phyloP scores from a whole-genome alignment of 2,113 vertebrate genomes.

The Struthidea cinerea region DNA sequence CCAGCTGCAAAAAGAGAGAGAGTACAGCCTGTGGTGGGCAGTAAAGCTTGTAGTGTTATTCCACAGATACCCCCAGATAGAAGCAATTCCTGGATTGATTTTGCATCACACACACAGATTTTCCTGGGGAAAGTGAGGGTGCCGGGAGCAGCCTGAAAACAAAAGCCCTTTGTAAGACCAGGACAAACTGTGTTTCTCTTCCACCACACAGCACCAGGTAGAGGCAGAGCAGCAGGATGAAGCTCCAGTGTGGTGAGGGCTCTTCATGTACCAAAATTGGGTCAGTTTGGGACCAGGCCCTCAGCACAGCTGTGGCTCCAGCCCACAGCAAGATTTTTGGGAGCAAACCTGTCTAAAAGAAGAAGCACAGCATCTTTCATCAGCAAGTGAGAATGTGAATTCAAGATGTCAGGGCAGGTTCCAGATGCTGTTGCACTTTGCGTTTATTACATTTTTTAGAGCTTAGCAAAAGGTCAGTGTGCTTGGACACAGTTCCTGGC shows the following conservation, averaged over 20 bases:
- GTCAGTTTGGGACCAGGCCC: background rate
- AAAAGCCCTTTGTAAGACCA: background rate
- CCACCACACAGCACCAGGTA: background rate
- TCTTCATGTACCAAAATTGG: fast-evolving
- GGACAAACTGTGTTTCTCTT: background rate
- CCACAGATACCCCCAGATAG: background rate
- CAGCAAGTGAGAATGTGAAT: conserved; percentile 39
- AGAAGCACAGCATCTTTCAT: background rate
- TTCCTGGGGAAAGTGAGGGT: background rate
- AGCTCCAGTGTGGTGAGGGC: background rate
- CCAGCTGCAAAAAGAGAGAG: background rate
- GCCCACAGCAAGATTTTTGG: background rate
- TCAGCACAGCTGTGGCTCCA: background rate
- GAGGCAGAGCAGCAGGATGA: background rate
- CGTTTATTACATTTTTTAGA: conserved; percentile 21
- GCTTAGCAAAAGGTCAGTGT: conserved; percentile 35
- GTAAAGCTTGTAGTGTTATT: fast-evolving
- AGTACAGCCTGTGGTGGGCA: background rate
- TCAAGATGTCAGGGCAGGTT: background rate
- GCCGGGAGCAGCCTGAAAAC: background rate
- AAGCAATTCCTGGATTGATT: background rate
- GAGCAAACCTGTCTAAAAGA: background rate
- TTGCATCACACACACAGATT: background rate
- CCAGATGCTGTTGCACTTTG: conserved; percentile 11
- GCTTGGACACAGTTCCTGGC: conserved; percentile 9